These are phyloP conservation scores for Magallana gigas DNA, from an alignment of 1,140 invertebrate genomes.

Conservation along the genomic window DNA sequence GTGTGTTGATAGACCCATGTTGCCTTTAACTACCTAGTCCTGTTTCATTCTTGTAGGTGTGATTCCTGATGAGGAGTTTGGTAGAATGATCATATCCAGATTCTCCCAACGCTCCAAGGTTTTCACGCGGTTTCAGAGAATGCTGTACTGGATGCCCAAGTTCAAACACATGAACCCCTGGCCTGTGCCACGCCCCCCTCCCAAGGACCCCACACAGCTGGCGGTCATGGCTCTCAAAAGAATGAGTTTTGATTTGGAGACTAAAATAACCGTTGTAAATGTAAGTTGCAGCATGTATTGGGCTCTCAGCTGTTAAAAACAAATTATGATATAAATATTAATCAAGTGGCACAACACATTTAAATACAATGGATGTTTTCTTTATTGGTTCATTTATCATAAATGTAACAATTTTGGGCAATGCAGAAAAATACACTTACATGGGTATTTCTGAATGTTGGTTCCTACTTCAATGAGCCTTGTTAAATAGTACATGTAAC, in stretches of 20 bases:
- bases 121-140: constrained; percentile 90
- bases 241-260: constrained; percentile 92
- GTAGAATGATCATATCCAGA: constrained; percentile 88
- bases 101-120: constrained; percentile 91
- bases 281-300: constrained; percentile 76
- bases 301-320: too few species aligned
- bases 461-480: too few species aligned
- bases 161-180: constrained; percentile 95
- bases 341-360: too few species aligned
- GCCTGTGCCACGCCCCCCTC: constrained; percentile 85
- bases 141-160: constrained; percentile 99
- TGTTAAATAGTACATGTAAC: too few species aligned
- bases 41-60: constrained; percentile 83
- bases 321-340: too few species aligned
- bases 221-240: constrained; percentile 91
- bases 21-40: too few species aligned
- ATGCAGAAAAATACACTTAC: too few species aligned
- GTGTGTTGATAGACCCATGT: too few species aligned
- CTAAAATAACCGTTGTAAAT: constrained; percentile 85
- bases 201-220: constrained; percentile 85
- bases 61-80: constrained; percentile 93
- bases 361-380: too few species aligned
- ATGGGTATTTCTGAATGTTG: too few species aligned
- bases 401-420: too few species aligned
- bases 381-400: too few species aligned